Evolutionary conservation across 2,888 invertebrate species (phyloP), one percentile per base, ranked within the genome.

Genomic region (Pristionchus fissidentatus): DNA sequence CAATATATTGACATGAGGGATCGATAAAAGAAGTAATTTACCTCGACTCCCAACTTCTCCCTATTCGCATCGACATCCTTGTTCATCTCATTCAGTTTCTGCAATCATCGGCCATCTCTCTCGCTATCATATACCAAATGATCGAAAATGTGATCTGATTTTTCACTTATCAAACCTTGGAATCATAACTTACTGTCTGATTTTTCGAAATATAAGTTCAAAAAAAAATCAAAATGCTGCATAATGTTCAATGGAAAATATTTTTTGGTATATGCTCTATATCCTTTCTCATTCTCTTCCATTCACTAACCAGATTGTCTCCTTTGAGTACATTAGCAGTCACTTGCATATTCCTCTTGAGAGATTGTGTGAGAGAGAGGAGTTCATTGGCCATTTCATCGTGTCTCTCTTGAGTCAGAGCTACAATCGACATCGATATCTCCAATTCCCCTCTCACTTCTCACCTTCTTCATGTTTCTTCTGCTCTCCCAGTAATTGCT

Each of bases 371-470:
- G 89, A 97, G 94, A 84, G 95, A 93, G n/a, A 98, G 94, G 96
- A 98, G 97, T 91, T 97, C 97, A 90, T 97, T 96, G 0, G 97
- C 96, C 38, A 98, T 95, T 92, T 96, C 96, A 91, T 96, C 96
- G 92, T 98, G 97, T 93, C 96, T 95, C 87, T 95, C 95, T 91
- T 29, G 7, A 46, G 49, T 49, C 29, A 46, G n/a, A n/a, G 13
- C 57, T 26, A 80, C 26, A 29, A 26, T 80, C 19, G 8, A 26
- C 26, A 26, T 38, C 35, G 4, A 13, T 13, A n/a, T 4, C 1
- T 70, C 7, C 29, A 3, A 13, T 60, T 32, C 80, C 19, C 35
- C 10, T 55, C 5, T 55, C n/a, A 3, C 43, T 60, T 32, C 83
- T 83, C n/a, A 81, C 66, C 73, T 49, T 66, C 81, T 35, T 81